phyloP scores from a whole-genome alignment of 2,797 vertebrate species.

The Oceanodroma leucorhoa region DNA sequence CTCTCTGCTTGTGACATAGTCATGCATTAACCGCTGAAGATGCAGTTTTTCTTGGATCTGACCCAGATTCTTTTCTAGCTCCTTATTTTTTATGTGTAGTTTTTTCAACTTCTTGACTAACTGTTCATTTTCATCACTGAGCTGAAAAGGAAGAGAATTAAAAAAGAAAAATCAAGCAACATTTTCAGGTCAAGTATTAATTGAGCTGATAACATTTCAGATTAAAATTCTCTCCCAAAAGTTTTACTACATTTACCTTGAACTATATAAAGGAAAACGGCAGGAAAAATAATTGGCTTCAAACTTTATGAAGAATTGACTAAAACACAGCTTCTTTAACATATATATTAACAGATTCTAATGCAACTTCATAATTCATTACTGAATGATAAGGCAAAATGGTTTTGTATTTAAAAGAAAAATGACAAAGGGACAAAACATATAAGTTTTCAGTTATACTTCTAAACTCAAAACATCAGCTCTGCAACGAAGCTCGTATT shows the following conservation, averaged over 20 bases:
- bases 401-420: background rate
- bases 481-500: background rate
- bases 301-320: background rate
- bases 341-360: background rate
- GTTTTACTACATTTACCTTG: background rate
- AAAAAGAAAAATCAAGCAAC: background rate
- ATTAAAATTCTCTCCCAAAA: background rate
- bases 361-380: background rate
- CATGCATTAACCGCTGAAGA: background rate
- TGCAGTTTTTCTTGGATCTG: conserved; percentile 28
- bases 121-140: conserved; percentile 66
- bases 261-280: background rate
- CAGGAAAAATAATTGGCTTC: background rate
- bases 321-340: background rate
- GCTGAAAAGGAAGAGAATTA: conserved; percentile 46
- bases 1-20: conserved; percentile 53
- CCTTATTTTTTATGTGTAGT: conserved; percentile 57
- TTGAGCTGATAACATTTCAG: background rate
- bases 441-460: background rate
- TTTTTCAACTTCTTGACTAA: conserved; percentile 67
- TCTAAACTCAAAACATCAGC: background rate
- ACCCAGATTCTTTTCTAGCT: conserved; percentile 43
- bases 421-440: background rate
- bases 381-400: fast-evolving
- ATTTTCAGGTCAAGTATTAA: background rate